These are phyloP conservation scores for Lepeophtheirus salmonis DNA, from an alignment of 1,140 invertebrate species.

Conservation along the genomic window DNA sequence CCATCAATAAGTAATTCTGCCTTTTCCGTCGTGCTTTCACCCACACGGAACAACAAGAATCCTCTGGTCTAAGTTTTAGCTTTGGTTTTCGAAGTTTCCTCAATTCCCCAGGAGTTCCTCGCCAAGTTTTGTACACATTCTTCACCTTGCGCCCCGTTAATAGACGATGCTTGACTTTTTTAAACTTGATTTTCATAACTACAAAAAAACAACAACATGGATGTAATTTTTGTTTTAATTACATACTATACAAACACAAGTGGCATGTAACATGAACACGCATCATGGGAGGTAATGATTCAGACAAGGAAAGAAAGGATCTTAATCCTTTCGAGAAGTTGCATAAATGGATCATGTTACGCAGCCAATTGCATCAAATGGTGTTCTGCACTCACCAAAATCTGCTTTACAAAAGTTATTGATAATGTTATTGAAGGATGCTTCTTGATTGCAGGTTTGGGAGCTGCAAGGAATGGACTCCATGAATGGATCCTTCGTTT, in stretches of 20 bases:
- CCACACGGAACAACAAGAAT: neutral
- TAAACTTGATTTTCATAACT: conserved; percentile 19
- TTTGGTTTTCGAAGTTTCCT: conserved; percentile 3
- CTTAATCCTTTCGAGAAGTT: too few species aligned
- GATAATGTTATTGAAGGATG: conserved; percentile 40
- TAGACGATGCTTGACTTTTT: conserved; percentile 16
- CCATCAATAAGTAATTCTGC: conserved; percentile 33
- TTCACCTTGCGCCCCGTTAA: conserved; percentile 18
- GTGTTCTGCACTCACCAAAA: conserved; percentile 43
- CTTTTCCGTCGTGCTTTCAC: neutral
- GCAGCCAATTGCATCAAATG: too few species aligned
- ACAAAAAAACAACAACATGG: neutral
- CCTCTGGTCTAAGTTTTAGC: neutral
- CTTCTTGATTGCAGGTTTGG: conserved; percentile 36
- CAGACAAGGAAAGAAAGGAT: neutral
- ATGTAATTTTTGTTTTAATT: too few species aligned
- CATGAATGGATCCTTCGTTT: too few species aligned
- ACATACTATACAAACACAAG: too few species aligned
- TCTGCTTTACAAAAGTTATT: conserved; percentile 42
- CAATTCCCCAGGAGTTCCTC: conserved; percentile 6
- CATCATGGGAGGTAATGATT: too few species aligned
- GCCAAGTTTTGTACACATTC: conserved; percentile 18
- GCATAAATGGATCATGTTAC: too few species aligned
- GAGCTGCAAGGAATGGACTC: conserved; percentile 27
- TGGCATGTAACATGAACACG: too few species aligned